Percentiles rank a stretch among this genome's conserved stretches.
These are phyloP conservation scores for Marcusenius ussheri DNA, from an alignment of 2,113 vertebrate genomes.

Conservation along the genomic window DNA sequence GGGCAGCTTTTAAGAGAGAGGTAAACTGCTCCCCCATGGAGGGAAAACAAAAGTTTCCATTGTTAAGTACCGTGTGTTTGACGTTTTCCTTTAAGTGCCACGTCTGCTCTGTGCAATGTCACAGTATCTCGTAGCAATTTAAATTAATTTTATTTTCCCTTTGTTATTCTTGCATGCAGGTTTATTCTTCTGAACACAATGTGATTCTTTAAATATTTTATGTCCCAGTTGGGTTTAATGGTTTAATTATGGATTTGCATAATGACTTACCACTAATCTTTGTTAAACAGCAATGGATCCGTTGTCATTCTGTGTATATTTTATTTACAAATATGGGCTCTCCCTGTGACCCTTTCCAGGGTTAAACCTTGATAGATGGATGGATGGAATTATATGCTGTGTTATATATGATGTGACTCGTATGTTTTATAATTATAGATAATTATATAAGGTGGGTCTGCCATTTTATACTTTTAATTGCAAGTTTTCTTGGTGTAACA, in stretches of 20 bases:
- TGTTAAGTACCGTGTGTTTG: constrained; percentile 32
- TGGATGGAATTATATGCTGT: not conserved
- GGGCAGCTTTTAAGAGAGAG: constrained; percentile 45
- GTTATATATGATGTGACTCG: not conserved
- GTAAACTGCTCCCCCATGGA: constrained; percentile 27
- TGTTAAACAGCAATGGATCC: not conserved
- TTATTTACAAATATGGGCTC: not conserved
- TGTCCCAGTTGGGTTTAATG: not conserved
- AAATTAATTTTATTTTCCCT: constrained; percentile 23
- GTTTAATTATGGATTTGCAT: not conserved
- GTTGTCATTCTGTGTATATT: not conserved
- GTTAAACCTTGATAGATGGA: not conserved
- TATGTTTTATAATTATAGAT: not conserved
- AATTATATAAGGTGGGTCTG: not conserved
- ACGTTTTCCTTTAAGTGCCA: constrained; percentile 22
- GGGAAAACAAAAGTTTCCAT: constrained; percentile 21
- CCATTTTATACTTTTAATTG: not conserved
- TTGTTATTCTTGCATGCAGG: constrained; percentile 8
- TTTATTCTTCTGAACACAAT: constrained; percentile 13
- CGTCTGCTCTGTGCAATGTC: constrained; percentile 25
- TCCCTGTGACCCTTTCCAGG: not conserved
- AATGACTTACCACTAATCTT: not conserved
- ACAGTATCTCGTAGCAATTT: not conserved
- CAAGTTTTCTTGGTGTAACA: not conserved
- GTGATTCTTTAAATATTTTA: constrained; percentile 15